phyloP scores from a whole-genome alignment of 2,888 invertebrate genomes.

The Phorcus lineatus region DNA sequence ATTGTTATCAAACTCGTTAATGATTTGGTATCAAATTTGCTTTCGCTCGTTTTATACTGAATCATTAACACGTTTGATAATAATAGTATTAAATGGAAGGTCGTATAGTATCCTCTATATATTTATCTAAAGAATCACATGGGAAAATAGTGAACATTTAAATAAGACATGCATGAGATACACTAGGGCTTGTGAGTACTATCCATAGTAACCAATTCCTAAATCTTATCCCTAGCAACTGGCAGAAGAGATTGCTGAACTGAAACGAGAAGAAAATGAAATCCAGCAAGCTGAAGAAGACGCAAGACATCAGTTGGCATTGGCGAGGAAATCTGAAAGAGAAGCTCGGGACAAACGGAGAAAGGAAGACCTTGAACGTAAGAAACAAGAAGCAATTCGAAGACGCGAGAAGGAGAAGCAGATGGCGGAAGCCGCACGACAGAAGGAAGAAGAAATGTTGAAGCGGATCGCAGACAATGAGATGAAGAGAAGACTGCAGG shows the following conservation, averaged over 20 bases:
- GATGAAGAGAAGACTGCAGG: slow-evolving; percentile 54
- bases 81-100: too few relatives aligned
- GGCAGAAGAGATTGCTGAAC: slow-evolving; percentile 56
- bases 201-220: too few relatives aligned
- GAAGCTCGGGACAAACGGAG: slow-evolving; percentile 64
- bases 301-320: slow-evolving; percentile 57
- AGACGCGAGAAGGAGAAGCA: slow-evolving; percentile 59
- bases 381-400: slow-evolving; percentile 56
- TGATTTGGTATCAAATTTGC: too few relatives aligned
- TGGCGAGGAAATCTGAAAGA: slow-evolving; percentile 53
- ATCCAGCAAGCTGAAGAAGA: slow-evolving; percentile 65
- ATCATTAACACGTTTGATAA: too few relatives aligned
- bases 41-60: too few relatives aligned
- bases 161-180: too few relatives aligned
- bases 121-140: too few relatives aligned
- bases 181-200: too few relatives aligned
- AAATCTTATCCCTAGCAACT: slow-evolving; percentile 44
- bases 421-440: slow-evolving; percentile 58
- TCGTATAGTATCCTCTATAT: too few relatives aligned
- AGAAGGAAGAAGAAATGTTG: slow-evolving; percentile 66
- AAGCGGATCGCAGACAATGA: slow-evolving; percentile 64
- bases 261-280: slow-evolving; percentile 61
- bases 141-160: too few relatives aligned
- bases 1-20: too few relatives aligned
- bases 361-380: slow-evolving; percentile 62